A percentile compares a stretch with the other conserved stretches of the same genome.
Evolutionary conservation across 2,113 vertebrate species (phyloP).

Genomic region (Pterocles burchelli): DNA sequence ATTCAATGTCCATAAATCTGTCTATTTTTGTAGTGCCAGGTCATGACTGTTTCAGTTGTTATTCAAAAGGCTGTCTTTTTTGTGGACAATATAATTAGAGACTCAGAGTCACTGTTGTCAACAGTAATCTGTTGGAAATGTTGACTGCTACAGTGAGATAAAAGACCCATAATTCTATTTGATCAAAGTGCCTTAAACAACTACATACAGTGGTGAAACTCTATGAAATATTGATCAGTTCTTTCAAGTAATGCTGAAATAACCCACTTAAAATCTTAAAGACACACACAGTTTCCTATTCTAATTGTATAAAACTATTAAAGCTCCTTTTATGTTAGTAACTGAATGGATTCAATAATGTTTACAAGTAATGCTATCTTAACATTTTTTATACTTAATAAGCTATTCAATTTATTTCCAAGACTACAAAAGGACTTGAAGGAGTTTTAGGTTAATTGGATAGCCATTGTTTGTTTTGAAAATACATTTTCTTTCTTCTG

Average conservation of each 20-base stretch:
- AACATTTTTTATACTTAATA: neutral
- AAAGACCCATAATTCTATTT: slow-evolving; percentile 39
- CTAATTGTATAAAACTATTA: neutral
- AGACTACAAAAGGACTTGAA: neutral
- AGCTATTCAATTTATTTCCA: neutral
- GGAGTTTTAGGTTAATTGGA: neutral
- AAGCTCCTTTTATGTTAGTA: neutral
- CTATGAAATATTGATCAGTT: slow-evolving; percentile 30
- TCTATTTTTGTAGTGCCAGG: neutral
- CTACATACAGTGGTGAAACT: neutral
- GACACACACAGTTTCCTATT: neutral
- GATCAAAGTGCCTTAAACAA: slow-evolving; percentile 34
- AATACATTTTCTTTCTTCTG: neutral
- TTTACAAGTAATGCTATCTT: neutral
- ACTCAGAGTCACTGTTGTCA: neutral
- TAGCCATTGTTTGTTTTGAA: neutral
- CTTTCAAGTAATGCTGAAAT: slow-evolving; percentile 10
- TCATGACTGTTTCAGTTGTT: neutral
- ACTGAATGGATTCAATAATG: neutral
- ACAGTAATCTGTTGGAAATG: neutral
- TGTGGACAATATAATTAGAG: neutral
- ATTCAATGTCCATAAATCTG: slow-evolving; percentile 25
- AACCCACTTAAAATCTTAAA: neutral
- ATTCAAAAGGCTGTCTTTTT: neutral
- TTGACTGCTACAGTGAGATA: slow-evolving; percentile 2